These are phyloP conservation scores for Chrysodeixis includens DNA, from an alignment of 2,888 invertebrate genomes.

Conservation along the genomic window DNA sequence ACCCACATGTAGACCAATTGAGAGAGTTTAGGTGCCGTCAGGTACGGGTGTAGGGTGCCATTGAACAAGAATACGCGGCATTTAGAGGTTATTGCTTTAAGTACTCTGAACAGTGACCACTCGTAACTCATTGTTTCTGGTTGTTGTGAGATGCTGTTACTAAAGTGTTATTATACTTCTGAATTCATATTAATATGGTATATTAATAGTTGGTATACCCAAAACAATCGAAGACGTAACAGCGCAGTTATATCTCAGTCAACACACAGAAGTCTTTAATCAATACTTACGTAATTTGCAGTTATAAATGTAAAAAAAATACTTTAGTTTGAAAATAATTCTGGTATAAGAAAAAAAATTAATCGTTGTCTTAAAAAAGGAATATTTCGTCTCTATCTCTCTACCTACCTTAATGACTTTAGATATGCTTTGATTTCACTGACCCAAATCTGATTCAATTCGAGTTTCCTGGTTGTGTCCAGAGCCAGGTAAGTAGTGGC, in stretches of 20 bases:
- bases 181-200: background rate
- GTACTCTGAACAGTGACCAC: slow-evolving; percentile 30
- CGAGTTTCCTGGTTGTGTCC: slow-evolving; percentile 3
- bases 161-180: background rate
- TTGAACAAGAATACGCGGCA: slow-evolving; percentile 21
- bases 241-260: too few species aligned
- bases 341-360: too few species aligned
- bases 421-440: too few species aligned
- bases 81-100: slow-evolving; percentile 48
- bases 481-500: slow-evolving; percentile 17
- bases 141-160: background rate
- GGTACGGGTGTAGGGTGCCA: slow-evolving; percentile 70
- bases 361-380: too few species aligned
- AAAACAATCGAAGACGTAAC: too few species aligned
- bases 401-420: too few species aligned
- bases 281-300: too few species aligned
- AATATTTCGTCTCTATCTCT: too few species aligned
- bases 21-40: slow-evolving; percentile 79
- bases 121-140: slow-evolving; percentile 27
- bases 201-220: too few species aligned
- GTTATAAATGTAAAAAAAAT: too few species aligned
- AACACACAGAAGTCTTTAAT: too few species aligned
- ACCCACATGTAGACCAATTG: slow-evolving; percentile 74
- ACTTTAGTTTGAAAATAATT: too few species aligned
- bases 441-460: slow-evolving; percentile 20